Percentiles rank a stretch among this genome's conserved stretches.
phyloP scores from a whole-genome alignment of 1,140 invertebrate species.

The Philopotamus ludificatus region DNA sequence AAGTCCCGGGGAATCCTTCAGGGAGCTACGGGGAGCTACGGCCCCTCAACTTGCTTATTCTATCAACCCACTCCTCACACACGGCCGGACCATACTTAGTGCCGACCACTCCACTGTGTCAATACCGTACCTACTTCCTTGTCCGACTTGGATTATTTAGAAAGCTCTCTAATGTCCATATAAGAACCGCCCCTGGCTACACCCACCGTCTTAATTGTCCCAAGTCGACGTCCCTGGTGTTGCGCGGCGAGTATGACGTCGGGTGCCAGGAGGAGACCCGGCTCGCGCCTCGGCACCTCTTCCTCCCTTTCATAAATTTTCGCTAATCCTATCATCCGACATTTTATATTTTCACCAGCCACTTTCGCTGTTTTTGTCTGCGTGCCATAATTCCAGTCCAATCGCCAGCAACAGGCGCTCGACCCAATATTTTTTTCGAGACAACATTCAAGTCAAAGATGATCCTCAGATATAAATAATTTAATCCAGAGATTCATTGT shows the following conservation, averaged over 20 bases:
- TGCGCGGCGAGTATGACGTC: background rate
- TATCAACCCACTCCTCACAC: conserved; percentile 50
- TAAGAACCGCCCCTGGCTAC: conserved; percentile 50
- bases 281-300: background rate
- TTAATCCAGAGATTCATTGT: no score
- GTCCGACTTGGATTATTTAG: conserved; percentile 60
- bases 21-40: conserved; percentile 33
- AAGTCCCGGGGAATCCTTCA: conserved; percentile 19
- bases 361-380: conserved; percentile 29
- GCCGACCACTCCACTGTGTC: conserved; percentile 59
- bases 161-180: conserved; percentile 61
- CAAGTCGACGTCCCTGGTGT: background rate
- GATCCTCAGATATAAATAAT: no score
- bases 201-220: background rate
- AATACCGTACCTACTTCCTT: conserved; percentile 59
- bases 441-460: no score
- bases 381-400: conserved; percentile 21
- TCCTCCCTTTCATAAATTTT: conserved; percentile 23
- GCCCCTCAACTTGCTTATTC: conserved; percentile 54
- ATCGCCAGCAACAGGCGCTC: background rate
- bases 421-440: no score
- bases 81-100: conserved; percentile 45
- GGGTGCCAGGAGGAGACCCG: background rate
- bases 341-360: conserved; percentile 31
- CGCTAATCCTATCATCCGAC: conserved; percentile 31